These are phyloP conservation scores for Hirundichthys speculiger DNA, from an alignment of 2,113 vertebrate species.

Conservation along the genomic window DNA sequence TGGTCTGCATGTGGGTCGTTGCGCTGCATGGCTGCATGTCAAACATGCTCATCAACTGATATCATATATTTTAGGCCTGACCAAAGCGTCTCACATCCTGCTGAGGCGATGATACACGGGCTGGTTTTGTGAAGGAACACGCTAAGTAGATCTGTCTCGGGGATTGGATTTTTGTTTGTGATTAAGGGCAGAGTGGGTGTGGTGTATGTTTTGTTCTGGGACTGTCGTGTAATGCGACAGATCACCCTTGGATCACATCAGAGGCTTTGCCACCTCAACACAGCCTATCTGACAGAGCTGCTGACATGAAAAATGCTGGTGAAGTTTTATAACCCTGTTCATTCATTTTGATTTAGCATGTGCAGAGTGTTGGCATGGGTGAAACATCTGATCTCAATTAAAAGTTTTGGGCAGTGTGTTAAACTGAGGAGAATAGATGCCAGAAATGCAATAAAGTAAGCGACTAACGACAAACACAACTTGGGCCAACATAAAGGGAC, in stretches of 20 bases:
- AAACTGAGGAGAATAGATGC: conserved; percentile 1
- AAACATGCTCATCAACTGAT: conserved; percentile 50
- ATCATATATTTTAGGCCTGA: conserved; percentile 22
- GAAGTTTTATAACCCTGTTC: conserved; percentile 20
- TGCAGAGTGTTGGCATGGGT: conserved; percentile 8
- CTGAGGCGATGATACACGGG: conserved; percentile 31
- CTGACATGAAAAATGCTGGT: not conserved
- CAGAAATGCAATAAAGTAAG: conserved; percentile 20
- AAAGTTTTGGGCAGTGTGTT: conserved; percentile 21
- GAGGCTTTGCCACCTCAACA: conserved; percentile 16
- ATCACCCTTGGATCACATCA: conserved; percentile 28
- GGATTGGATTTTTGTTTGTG: conserved; percentile 2
- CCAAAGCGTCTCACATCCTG: conserved; percentile 11
- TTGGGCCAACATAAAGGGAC: not conserved
- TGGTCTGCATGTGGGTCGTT: conserved; percentile 60
- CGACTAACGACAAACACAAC: too few relatives aligned
- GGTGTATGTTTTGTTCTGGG: conserved; percentile 29
- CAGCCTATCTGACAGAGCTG: too few relatives aligned
- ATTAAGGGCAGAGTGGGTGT: conserved; percentile 24
- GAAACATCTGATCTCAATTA: conserved; percentile 37
- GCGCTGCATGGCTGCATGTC: conserved; percentile 55
- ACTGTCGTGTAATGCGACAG: conserved; percentile 13
- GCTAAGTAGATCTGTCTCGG: not conserved
- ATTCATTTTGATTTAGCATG: conserved; percentile 19
- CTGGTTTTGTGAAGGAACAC: conserved; percentile 39